These are phyloP conservation scores for Hirundichthys speculiger DNA, from an alignment of 2,113 vertebrate genomes.

Conservation along the genomic window DNA sequence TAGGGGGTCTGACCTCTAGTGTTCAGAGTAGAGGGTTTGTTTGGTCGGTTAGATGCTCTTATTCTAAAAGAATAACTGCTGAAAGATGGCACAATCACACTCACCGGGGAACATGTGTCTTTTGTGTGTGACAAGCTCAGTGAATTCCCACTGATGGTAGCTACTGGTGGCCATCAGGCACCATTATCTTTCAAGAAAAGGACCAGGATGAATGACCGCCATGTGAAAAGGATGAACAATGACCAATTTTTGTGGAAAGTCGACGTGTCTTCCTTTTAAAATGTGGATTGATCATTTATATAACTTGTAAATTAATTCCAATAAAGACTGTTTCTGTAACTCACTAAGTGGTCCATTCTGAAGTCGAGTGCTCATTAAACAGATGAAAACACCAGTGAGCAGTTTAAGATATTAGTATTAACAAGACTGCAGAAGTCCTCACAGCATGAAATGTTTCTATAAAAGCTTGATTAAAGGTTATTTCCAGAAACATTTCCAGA, in stretches of 20 bases:
- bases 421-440: no score
- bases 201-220: constrained; percentile 28
- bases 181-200: neutral
- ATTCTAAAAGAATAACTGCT: constrained; percentile 8
- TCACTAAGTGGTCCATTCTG: neutral
- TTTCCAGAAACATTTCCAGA: no score
- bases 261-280: constrained; percentile 17
- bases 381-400: no score
- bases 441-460: no score
- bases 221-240: constrained; percentile 12
- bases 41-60: constrained; percentile 19
- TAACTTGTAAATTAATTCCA: neutral
- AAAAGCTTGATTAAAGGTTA: no score
- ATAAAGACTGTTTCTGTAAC: neutral
- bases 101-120: constrained; percentile 11
- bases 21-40: no score
- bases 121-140: constrained; percentile 37
- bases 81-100: constrained; percentile 20
- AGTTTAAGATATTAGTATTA: no score
- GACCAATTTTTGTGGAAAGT: neutral
- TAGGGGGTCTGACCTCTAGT: no score
- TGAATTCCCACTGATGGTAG: constrained; percentile 14
- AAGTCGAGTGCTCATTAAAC: no score
- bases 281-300: neutral
- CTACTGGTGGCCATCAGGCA: constrained; percentile 25